Percentiles rank a stretch among this genome's conserved stretches.
Conservation (phyloP, 2,797 vertebrate species). For the Coluber constrictor region DNA sequence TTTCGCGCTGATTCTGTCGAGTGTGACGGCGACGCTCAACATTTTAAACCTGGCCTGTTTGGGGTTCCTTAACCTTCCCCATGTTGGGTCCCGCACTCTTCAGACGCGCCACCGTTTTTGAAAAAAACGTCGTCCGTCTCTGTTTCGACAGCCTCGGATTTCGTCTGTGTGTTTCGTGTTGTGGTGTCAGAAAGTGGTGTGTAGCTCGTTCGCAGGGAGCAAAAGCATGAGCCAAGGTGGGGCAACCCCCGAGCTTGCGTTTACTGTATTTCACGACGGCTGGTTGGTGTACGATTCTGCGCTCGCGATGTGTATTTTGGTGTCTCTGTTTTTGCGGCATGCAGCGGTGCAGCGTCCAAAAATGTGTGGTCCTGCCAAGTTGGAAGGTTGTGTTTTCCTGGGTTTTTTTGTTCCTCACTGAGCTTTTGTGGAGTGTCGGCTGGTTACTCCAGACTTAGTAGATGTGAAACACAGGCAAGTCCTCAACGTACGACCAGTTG, state of each 20-base stretch:
- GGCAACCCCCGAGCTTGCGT: no score
- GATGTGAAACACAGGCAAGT: background rate
- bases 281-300: background rate
- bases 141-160: background rate
- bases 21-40: no score
- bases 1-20: background rate
- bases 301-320: no score
- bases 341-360: background rate
- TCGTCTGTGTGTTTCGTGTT: background rate
- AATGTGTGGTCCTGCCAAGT: background rate
- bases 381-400: background rate
- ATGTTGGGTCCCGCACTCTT: rapidly evolving
- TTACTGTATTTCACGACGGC: background rate
- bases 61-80: no score
- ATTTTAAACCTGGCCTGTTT: no score
- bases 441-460: background rate
- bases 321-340: background rate
- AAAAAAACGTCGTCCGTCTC: rapidly evolving
- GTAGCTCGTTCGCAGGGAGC: background rate
- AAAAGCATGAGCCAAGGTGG: background rate
- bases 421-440: background rate
- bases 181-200: background rate
- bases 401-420: background rate
- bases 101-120: background rate
- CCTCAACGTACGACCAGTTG: background rate